Percentiles rank a stretch among this genome's conserved stretches.
Conservation (phyloP, 2,113 vertebrate species). For the Megatriorchis doriae region DNA sequence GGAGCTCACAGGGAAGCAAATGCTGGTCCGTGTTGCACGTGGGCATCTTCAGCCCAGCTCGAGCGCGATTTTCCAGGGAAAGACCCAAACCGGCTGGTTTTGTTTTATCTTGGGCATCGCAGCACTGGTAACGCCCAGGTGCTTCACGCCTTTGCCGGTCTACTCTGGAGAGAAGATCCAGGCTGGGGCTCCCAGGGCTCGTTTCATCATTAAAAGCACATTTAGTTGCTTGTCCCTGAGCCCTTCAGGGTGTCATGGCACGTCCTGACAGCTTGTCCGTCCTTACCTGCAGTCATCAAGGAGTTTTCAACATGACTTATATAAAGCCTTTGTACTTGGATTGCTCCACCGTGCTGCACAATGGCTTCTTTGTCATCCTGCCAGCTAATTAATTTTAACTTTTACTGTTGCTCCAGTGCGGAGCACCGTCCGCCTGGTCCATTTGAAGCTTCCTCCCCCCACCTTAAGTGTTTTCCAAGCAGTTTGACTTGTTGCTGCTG, state of each 20-base stretch:
- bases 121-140: not conserved
- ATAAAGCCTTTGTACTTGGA: constrained; percentile 66
- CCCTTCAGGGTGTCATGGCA: constrained; percentile 29
- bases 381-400: constrained; percentile 75
- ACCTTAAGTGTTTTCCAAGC: constrained; percentile 12
- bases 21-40: accelerated
- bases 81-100: not conserved
- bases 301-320: constrained; percentile 67
- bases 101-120: not conserved
- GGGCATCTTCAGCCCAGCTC: not conserved
- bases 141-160: not conserved
- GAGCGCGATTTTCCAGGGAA: accelerated
- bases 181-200: not conserved
- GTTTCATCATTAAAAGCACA: not conserved
- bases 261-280: constrained; percentile 37
- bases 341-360: constrained; percentile 65
- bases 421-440: not conserved
- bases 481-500: constrained; percentile 21
- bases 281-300: constrained; percentile 66
- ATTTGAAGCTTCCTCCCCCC: not conserved
- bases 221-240: not conserved
- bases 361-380: constrained; percentile 71
- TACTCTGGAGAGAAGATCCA: not conserved
- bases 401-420: constrained; percentile 32
- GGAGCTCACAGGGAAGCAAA: not conserved